Conservation (phyloP, 1,140 invertebrate genomes). For the Maniola jurtina region DNA sequence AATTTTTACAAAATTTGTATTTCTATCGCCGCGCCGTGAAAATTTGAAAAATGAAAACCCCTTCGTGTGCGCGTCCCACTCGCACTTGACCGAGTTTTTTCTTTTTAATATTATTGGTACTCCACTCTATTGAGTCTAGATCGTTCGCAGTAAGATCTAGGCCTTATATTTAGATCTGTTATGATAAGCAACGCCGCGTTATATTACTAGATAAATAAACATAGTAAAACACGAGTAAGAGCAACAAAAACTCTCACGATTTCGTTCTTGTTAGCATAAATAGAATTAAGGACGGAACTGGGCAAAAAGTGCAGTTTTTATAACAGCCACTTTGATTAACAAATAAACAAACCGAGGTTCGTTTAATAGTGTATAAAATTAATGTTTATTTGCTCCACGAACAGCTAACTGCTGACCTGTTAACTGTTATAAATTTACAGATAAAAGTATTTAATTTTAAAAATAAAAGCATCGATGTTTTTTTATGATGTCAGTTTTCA, state of each 20-base stretch:
- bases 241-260: conserved; percentile 7
- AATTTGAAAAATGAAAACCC: no score
- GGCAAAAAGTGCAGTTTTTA: conserved; percentile 2
- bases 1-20: no score
- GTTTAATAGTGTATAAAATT: neutral
- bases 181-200: no score
- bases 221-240: no score
- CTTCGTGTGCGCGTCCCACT: no score
- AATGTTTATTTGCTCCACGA: neutral
- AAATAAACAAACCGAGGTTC: conserved; percentile 4
- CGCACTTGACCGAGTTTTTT: no score
- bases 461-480: neutral
- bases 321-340: conserved; percentile 7
- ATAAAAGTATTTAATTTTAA: neutral
- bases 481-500: neutral
- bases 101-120: no score
- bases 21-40: no score
- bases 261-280: conserved; percentile 8
- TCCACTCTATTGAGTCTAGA: no score
- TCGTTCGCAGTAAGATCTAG: no score
- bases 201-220: no score
- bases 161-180: no score
- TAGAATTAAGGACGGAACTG: neutral
- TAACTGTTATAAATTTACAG: conserved; percentile 1
- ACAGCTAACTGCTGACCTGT: neutral